Evolutionary conservation across 2,797 vertebrate genomes (phyloP).

Genomic region (Parambassis ranga): DNA sequence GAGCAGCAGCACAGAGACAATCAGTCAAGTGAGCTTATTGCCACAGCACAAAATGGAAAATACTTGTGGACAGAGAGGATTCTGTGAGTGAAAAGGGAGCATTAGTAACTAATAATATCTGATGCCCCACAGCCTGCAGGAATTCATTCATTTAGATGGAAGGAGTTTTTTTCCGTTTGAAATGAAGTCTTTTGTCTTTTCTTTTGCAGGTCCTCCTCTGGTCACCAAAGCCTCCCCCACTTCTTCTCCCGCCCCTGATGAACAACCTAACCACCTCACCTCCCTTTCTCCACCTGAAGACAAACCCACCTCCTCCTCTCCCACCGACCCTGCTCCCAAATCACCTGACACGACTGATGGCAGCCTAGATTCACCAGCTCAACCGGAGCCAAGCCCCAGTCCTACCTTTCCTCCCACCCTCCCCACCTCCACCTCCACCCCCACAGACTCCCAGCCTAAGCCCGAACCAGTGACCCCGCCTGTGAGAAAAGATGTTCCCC

Average conservation of each 20-base stretch:
- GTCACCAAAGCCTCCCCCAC: slow-evolving; percentile 33
- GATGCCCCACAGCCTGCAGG: neutral
- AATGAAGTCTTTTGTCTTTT: neutral
- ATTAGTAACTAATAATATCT: neutral
- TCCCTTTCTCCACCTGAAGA: slow-evolving; percentile 20
- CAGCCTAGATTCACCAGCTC: slow-evolving; percentile 49
- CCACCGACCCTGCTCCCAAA: slow-evolving; percentile 32
- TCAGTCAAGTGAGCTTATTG: slow-evolving; percentile 12
- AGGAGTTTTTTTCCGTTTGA: neutral
- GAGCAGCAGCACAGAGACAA: slow-evolving; percentile 25
- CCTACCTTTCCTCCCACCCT: neutral
- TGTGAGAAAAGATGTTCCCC: slow-evolving; percentile 40
- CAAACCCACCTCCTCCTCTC: slow-evolving; percentile 29
- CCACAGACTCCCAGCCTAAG: slow-evolving; percentile 65
- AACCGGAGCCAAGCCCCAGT: neutral
- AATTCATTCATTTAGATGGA: slow-evolving; percentile 7
- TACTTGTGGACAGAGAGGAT: neutral
- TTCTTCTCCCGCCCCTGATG: slow-evolving; percentile 13
- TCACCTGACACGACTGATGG: slow-evolving; percentile 56
- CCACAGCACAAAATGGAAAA: slow-evolving; percentile 45
- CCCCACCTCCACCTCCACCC: slow-evolving; percentile 56
- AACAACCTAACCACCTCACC: slow-evolving; percentile 1
- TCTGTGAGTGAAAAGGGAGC: neutral
- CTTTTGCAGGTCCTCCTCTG: slow-evolving; percentile 53
- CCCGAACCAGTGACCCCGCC: slow-evolving; percentile 74